A percentile compares a stretch with the other conserved stretches of the same genome.
phyloP scores from a whole-genome alignment of 2,888 invertebrate genomes.

The Oscheius sp. region DNA sequence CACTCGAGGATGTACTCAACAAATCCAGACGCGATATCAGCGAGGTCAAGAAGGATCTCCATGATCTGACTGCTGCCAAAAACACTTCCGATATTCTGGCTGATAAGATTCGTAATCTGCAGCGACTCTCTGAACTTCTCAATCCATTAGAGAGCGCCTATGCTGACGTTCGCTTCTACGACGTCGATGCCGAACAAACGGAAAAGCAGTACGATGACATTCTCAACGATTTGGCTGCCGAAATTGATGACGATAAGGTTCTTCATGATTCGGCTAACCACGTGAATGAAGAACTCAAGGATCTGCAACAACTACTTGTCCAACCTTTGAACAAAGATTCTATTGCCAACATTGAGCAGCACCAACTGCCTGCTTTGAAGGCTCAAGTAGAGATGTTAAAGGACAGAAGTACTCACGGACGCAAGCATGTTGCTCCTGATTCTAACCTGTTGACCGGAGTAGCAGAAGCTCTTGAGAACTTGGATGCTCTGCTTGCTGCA shows the following conservation, averaged over 20 bases:
- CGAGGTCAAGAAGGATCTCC: constrained; percentile 38
- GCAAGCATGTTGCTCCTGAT: constrained; percentile 41
- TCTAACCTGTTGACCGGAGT: constrained; percentile 23
- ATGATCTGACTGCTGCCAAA: constrained; percentile 31
- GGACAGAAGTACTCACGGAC: constrained; percentile 38
- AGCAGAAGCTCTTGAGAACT: constrained; percentile 25
- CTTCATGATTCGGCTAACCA: constrained; percentile 46
- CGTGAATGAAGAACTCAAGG: constrained; percentile 43
- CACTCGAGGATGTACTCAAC: constrained; percentile 35
- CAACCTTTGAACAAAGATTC: constrained; percentile 23
- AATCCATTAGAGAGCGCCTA: constrained; percentile 59
- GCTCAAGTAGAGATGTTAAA: constrained; percentile 45
- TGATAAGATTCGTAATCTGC: constrained; percentile 43
- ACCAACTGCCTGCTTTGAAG: constrained; percentile 43
- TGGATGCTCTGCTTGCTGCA: constrained; percentile 40
- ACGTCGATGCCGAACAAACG: constrained; percentile 58
- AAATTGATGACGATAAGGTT: constrained; percentile 48
- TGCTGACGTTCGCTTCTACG: constrained; percentile 60
- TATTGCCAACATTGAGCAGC: constrained; percentile 25
- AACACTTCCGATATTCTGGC: constrained; percentile 38
- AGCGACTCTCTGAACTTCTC: constrained; percentile 53
- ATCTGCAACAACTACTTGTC: constrained; percentile 33
- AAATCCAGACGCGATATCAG: constrained; percentile 34
- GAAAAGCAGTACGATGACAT: constrained; percentile 54
- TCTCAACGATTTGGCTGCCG: constrained; percentile 41